Evolutionary conservation across 2,113 vertebrate species (phyloP).

Genomic region (Esox niger): DNA sequence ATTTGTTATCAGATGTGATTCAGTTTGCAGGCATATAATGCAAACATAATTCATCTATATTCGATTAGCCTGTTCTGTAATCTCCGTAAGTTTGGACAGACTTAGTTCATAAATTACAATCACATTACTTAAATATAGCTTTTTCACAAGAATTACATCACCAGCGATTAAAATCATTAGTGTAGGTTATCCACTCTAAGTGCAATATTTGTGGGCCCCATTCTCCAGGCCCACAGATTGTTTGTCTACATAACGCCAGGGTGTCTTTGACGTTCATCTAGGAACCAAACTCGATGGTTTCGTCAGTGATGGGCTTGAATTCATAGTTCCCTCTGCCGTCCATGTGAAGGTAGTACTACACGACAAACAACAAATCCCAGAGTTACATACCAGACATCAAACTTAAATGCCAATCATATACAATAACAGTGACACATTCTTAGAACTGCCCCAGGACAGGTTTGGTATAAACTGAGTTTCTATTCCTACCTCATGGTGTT

Average conservation of each 20-base stretch:
- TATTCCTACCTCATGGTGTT: constrained; percentile 84
- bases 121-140: constrained; percentile 64
- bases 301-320: constrained; percentile 94
- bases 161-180: constrained; percentile 62
- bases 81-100: constrained; percentile 23
- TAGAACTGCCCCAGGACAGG: no score
- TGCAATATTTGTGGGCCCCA: constrained; percentile 43
- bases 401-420: no score
- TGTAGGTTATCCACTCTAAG: constrained; percentile 29
- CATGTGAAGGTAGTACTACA: constrained; percentile 94
- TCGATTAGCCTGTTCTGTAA: constrained; percentile 17
- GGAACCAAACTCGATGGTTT: constrained; percentile 95
- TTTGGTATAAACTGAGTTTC: no score
- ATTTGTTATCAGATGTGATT: constrained; percentile 23
- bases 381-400: background rate
- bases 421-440: no score
- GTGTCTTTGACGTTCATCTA: constrained; percentile 52
- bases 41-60: constrained; percentile 19
- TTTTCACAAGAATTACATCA: constrained; percentile 33
- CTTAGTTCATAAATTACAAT: constrained; percentile 74
- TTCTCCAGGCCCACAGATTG: constrained; percentile 9
- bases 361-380: constrained; percentile 13
- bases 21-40: constrained; percentile 22
- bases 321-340: constrained; percentile 95
- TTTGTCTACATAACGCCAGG: no score